These are phyloP conservation scores for Lutraria lutraria DNA, from an alignment of 2,888 invertebrate species.

Conservation along the genomic window DNA sequence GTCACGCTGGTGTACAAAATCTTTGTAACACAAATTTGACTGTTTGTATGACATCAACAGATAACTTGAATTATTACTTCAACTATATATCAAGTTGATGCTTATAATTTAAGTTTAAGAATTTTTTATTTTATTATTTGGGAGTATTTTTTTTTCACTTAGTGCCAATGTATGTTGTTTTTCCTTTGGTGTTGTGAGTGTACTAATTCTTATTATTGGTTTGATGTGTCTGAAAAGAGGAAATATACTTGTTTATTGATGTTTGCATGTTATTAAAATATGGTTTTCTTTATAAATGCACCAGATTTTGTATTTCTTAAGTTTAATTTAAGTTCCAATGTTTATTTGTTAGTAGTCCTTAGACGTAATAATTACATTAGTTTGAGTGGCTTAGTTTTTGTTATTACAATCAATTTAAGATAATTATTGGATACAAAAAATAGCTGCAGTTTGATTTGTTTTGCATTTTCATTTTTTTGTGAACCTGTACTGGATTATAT, in stretches of 20 bases:
- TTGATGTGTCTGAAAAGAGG: background rate
- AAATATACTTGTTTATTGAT: too few relatives aligned
- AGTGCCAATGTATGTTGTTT: background rate
- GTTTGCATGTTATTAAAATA: too few relatives aligned
- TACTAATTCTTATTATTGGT: background rate
- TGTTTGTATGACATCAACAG: background rate
- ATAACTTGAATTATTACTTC: conserved; percentile 27
- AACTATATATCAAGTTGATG: conserved; percentile 10
- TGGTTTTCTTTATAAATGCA: background rate
- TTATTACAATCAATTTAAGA: background rate
- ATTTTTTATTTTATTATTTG: conserved; percentile 1
- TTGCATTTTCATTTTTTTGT: background rate
- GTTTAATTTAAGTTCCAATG: background rate
- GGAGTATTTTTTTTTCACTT: background rate
- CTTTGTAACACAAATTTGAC: conserved; percentile 7
- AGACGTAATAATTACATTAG: background rate
- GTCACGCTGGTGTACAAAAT: background rate
- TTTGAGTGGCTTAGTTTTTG: background rate
- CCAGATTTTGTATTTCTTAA: background rate
- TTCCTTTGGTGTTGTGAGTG: conserved; percentile 7
- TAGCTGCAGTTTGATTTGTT: background rate
- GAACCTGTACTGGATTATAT: background rate
- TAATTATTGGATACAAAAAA: background rate
- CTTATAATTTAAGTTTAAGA: conserved; percentile 18
- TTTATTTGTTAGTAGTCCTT: background rate